Evolutionary conservation across 92 coral and sea anemone species (phyloP), one percentile per base, ranked within the genome.

Genomic region (Phenganax subtilis): DNA sequence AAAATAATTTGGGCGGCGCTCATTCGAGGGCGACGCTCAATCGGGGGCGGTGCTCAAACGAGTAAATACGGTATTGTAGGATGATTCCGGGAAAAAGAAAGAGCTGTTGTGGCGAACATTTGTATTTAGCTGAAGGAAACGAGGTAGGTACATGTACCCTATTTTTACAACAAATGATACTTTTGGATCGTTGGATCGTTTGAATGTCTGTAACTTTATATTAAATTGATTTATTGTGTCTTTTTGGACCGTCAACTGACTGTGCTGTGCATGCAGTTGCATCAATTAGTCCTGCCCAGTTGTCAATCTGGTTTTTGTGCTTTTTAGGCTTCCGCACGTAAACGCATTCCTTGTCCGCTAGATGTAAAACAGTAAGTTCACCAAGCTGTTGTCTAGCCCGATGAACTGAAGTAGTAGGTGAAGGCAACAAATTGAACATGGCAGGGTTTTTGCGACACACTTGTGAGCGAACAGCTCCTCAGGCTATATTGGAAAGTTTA

Each of bases 71-170:
- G 14, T 90, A 82, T 82, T 94, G 98, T 74, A 90, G 88, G 85
- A 91, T 94, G 98, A 90, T 88, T 73, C 92, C 91, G 6, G 91
- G 92, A 72, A 89, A 86, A 81, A 92, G 98, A 30, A 91, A 81
- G 65, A 88, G 80, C 58, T 94, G 88, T 82, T 94, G 98, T 56
- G 98, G 98, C 53, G 97, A 94, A 76, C 98, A 94, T 85, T 82
- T 83, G 69, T 82, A 62, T 74, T 80, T 72, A 1, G 74, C 88
- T 54, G 89, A 86, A 80, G 97, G 83, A 82, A 83, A 84, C 37
- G 3, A 67, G 6, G 57, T 28, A 37, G 16, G 71, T 25, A 51
- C 47, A 31, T 1, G 28, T 10, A 29, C 9, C 0, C 27, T 11
- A 14, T 68, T 47, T 20, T 20, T 20, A 20, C 25, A 20, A 20